A percentile compares a stretch with the other conserved stretches of the same genome.
Conservation (phyloP, 2,888 invertebrate genomes). For the Acronicta leporina region DNA sequence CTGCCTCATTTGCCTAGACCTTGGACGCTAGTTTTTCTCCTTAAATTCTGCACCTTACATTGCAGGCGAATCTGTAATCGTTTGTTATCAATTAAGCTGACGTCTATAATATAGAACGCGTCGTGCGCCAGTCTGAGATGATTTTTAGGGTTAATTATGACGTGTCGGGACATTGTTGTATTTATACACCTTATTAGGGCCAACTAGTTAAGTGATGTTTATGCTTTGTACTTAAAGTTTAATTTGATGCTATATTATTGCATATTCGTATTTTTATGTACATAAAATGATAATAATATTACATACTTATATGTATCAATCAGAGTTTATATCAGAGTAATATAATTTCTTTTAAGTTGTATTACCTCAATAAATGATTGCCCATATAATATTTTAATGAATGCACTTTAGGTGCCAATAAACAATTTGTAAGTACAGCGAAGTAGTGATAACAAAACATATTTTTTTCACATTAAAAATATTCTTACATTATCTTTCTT, state of each 20-base stretch:
- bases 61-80: constrained; percentile 4
- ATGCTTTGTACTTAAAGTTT: constrained; percentile 57
- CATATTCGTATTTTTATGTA: constrained; percentile 30
- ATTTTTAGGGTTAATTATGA: constrained; percentile 37
- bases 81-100: not conserved
- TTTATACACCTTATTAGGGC: constrained; percentile 62
- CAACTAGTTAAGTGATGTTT: constrained; percentile 64
- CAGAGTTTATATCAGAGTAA: constrained; percentile 4
- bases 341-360: constrained; percentile 2
- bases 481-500: constrained; percentile 37
- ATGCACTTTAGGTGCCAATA: constrained; percentile 8
- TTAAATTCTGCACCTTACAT: not conserved
- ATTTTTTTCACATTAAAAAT: constrained; percentile 36
- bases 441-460: constrained; percentile 40
- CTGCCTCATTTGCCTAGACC: no score
- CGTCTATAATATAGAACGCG: not conserved
- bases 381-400: constrained; percentile 14
- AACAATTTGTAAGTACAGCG: constrained; percentile 46
- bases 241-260: constrained; percentile 46
- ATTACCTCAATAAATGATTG: constrained; percentile 6
- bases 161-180: constrained; percentile 47
- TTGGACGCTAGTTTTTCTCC: not conserved
- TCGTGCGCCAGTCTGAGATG: constrained; percentile 21
- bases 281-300: constrained; percentile 8
- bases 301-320: constrained; percentile 15